Base-by-base conservation (phyloP, 37 sponge, comb jelly and placozoan species). In the Aphrocallistes beatrix region DNA sequence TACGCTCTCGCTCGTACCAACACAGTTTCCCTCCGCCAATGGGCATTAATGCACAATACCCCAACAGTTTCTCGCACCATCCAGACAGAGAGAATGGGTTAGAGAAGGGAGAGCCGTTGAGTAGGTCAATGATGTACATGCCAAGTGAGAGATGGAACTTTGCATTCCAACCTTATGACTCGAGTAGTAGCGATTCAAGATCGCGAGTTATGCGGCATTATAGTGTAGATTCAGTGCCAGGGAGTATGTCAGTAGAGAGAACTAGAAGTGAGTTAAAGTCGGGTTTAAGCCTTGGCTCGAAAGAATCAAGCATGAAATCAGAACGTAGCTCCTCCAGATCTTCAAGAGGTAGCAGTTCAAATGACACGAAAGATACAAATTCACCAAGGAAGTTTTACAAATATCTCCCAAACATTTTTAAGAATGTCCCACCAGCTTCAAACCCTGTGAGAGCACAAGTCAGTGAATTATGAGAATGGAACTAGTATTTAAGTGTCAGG, bases 71-170 rank as follows among this genome's bases (percentile, higher is more conserved):
- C 6, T 30, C 75, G 25, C n/a, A 60, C 21, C 10, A 13, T 13
- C 75, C 75, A 6, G n/a, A 13, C n/a, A 60, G n/a, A 13, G 75
- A 60, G 34, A 60, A 3, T 19, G 10, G 10, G 1, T 1, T 25
- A 6, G 75, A 21, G 34, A 3, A 28, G 32, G 21, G 75, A 3
- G 75, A 60, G 75, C 28, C 10, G n/a, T 25, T 60, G 32, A 60
- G 3, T 28, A 60, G 34, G 75, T 60, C 75, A 60, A 21, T 28
- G 34, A 60, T 60, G 75, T 60, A 60, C 34, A 60, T 60, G 75
- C 75, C 75, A 28, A 60, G 34, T 60, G 75, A 60, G 75, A 60
- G 75, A 13, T 60, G 75, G 75, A 60, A 60, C 34, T 60, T 60
- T 28, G 75, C 75, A 60, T 60, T 60, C 34, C 28, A 25, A 13